Evolutionary conservation across 2,888 invertebrate genomes (phyloP).

Genomic region (Athalia circularis): DNA sequence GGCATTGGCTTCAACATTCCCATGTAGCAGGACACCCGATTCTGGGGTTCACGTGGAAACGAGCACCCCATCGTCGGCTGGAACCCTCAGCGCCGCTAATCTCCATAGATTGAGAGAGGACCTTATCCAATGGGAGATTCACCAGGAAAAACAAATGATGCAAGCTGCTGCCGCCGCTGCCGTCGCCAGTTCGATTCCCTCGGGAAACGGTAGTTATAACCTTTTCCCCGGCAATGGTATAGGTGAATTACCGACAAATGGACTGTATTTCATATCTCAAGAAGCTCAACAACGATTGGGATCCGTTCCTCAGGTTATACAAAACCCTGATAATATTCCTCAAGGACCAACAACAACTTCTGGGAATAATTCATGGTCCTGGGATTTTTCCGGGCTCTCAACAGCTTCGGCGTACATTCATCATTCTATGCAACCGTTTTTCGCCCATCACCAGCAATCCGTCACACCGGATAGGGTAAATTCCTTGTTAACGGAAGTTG

Average conservation of each 20-base stretch:
- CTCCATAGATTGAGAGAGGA: conserved; percentile 70
- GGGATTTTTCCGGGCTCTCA: conserved; percentile 29
- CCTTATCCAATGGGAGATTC: conserved; percentile 71
- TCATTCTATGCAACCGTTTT: conserved; percentile 35
- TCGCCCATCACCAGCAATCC: conserved; percentile 39
- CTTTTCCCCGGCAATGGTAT: too few relatives aligned
- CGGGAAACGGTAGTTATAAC: conserved; percentile 22
- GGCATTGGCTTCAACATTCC: conserved; percentile 71
- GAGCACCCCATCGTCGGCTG: conserved; percentile 73
- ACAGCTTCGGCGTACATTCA: conserved; percentile 12
- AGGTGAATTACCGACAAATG: conserved; percentile 54
- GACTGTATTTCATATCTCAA: conserved; percentile 71
- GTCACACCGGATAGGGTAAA: not conserved
- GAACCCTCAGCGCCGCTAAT: conserved; percentile 67
- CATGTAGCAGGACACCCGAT: conserved; percentile 71
- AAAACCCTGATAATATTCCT: conserved; percentile 2
- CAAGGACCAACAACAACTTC: not conserved
- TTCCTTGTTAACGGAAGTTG: not conserved
- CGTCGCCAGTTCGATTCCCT: conserved; percentile 46
- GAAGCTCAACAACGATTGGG: conserved; percentile 65
- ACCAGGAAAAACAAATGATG: conserved; percentile 69
- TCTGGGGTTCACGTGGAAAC: conserved; percentile 62
- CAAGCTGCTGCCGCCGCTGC: conserved; percentile 62
- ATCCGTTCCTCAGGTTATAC: conserved; percentile 40
- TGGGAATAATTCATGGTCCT: conserved; percentile 5